Evolutionary conservation across 2,797 vertebrate genomes (phyloP).

Genomic region (Macropodus opercularis): DNA sequence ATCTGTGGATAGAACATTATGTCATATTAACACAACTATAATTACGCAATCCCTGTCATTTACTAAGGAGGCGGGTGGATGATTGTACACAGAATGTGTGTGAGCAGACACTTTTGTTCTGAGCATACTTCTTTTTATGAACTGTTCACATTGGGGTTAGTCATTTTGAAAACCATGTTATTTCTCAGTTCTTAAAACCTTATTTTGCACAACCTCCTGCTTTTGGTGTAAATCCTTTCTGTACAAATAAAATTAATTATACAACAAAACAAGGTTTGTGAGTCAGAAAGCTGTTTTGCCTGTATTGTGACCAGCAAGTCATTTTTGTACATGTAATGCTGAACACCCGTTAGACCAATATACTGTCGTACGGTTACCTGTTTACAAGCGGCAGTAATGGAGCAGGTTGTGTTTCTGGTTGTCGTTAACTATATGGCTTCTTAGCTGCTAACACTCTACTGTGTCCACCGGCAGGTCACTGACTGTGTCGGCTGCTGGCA

Average conservation of each 20-base stretch:
- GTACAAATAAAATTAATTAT: neutral
- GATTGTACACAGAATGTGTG: conserved; percentile 22
- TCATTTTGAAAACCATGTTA: conserved; percentile 5
- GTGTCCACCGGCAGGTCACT: neutral
- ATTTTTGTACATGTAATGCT: neutral
- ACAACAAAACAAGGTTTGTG: neutral
- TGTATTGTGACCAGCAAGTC: too few species aligned
- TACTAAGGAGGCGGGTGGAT: conserved; percentile 46
- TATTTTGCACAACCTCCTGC: neutral
- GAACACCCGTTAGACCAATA: neutral
- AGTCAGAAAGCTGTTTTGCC: neutral
- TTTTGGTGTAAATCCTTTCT: neutral
- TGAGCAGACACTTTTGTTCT: conserved; percentile 30
- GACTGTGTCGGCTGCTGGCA: neutral
- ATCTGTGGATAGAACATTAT: conserved; percentile 69
- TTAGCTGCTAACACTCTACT: too few species aligned
- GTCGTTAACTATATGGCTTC: too few species aligned
- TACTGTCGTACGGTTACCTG: neutral
- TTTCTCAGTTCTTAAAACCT: conserved; percentile 12
- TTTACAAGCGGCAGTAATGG: neutral
- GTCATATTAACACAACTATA: conserved; percentile 74
- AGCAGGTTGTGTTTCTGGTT: neutral
- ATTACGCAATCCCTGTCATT: conserved; percentile 68
- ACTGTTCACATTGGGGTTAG: conserved; percentile 14
- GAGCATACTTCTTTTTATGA: conserved; percentile 15